A percentile compares a stretch with the other conserved stretches of the same genome.
Evolutionary conservation across 2,797 vertebrate genomes (phyloP).

Genomic region (Acropternis orthonyx): DNA sequence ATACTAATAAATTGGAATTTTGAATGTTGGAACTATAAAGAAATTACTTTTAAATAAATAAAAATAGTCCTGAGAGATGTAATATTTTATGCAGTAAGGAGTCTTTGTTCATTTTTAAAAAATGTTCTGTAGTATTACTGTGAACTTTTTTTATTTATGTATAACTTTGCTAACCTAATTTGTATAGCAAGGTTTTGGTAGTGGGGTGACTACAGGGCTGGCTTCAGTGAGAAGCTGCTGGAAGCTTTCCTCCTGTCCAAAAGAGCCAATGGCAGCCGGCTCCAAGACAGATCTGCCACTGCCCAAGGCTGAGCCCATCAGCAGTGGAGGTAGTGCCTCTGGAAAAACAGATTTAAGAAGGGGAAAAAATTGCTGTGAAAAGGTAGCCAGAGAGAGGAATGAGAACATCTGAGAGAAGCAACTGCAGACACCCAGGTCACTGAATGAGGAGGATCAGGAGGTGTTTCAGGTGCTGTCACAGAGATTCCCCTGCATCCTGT

Average conservation of each 20-base stretch:
- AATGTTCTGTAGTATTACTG: background rate
- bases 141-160: background rate
- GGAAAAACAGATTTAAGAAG: background rate
- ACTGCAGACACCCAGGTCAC: background rate
- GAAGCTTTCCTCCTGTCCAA: background rate
- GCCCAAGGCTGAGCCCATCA: background rate
- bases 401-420: background rate
- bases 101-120: background rate
- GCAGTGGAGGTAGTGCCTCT: accelerated
- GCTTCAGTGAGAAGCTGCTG: background rate
- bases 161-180: background rate
- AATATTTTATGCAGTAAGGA: background rate
- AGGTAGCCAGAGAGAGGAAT: background rate
- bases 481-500: accelerated
- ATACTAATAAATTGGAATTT: background rate
- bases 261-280: background rate
- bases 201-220: background rate
- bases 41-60: background rate
- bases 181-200: background rate
- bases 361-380: too few relatives aligned
- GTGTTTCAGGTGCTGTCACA: background rate
- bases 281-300: background rate
- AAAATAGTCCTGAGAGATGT: background rate
- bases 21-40: background rate
- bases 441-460: background rate